Evolutionary conservation across 2,113 vertebrate genomes (phyloP).

Genomic region (Syngnathus floridae): DNA sequence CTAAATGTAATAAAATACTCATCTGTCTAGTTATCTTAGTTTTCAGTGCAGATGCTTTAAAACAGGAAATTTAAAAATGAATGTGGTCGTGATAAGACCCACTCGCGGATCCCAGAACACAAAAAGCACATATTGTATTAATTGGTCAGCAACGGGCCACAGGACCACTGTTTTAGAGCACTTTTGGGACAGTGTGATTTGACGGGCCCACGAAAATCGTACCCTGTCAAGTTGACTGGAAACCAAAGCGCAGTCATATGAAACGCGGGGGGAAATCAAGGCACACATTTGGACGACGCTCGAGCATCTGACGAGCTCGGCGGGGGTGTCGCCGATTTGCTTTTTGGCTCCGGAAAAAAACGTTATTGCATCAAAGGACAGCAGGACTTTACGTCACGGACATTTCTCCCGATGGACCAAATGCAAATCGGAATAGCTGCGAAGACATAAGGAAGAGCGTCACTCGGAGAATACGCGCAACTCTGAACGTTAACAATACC

Average conservation of each 20-base stretch:
- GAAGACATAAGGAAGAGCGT: background rate
- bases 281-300: slow-evolving; percentile 49
- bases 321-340: background rate
- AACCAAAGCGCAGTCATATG: background rate
- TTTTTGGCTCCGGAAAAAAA: background rate
- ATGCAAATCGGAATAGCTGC: background rate
- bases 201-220: background rate
- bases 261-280: slow-evolving; percentile 39
- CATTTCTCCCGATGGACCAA: background rate
- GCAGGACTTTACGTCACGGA: background rate
- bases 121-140: too few relatives aligned
- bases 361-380: background rate
- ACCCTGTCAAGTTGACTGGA: background rate
- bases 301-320: background rate
- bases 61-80: too few relatives aligned
- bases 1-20: too few relatives aligned
- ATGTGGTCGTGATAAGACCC: too few relatives aligned
- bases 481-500: background rate
- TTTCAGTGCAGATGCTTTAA: too few relatives aligned
- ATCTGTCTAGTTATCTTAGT: too few relatives aligned
- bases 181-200: background rate
- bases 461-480: background rate
- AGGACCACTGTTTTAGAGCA: background rate
- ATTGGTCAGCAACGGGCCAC: too few relatives aligned
- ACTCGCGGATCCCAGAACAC: too few relatives aligned